Base-by-base conservation (phyloP, 2,888 invertebrate species). In the Heliothis peltigera region DNA sequence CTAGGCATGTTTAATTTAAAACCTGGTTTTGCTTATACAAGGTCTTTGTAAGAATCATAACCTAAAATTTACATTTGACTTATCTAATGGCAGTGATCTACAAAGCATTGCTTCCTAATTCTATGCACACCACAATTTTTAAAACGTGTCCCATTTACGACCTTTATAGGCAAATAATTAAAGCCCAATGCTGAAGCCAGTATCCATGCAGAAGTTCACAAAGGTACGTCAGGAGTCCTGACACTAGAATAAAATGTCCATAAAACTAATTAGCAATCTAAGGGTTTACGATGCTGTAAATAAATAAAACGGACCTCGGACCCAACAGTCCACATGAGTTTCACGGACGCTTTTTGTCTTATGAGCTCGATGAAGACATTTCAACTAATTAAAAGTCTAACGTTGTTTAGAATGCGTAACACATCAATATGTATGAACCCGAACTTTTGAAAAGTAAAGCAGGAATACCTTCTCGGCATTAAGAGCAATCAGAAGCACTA, bases 261-360 rank as follows among this genome's bases (percentile, higher is more conserved):
- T 92, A 92, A 91, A 93, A 87, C 90, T 92, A 92, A 94, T 93
- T 92, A 94, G 91, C 89, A 89, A 93, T 91, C 87, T 87, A 90
- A 90, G 84, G 83, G 87, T 93, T 92, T 94, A 94, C 85, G 87
- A 85, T 68, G 83, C 81, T 69, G 84, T 93, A 94, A 93, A 93
- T 91, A 89, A 91, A 93, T 92, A 92, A 93, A 92, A 87, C 85
- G 82, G 84, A 81, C 74, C 81, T 82, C 79, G 75, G 76, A 64
- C 76, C 72, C 71, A 66, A 59, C 67, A 81, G 85, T 88, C 89
- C 89, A 88, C 88, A 87, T 86, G 84, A 81, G 78, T 78, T 84
- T 83, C 71, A 78, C 80, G 80, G 79, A 74, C 81, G 32, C 80
- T 92, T 93, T 93, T 92, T 92, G 88, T 89, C 76, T 86, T 74